Conservation (phyloP, 2,888 invertebrate species). For the Agonopterix alstromeriana region DNA sequence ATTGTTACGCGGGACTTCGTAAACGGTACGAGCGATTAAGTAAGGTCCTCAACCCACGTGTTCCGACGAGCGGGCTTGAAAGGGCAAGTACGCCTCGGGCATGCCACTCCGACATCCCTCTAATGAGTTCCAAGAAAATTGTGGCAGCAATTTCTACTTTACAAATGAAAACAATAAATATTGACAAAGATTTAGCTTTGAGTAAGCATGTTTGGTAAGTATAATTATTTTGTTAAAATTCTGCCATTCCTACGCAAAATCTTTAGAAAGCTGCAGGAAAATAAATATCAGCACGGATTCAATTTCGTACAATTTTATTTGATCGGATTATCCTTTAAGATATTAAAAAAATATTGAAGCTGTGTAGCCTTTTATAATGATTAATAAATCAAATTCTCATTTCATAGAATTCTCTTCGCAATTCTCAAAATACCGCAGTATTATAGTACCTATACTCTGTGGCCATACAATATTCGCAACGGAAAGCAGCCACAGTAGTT, state of each 20-base stretch:
- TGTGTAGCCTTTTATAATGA: no score
- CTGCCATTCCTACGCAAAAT: background rate
- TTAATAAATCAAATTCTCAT: no score
- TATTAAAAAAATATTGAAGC: constrained; percentile 14
- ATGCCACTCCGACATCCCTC: background rate
- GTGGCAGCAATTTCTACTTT: background rate
- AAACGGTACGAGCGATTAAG: no score
- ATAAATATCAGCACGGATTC: constrained; percentile 20
- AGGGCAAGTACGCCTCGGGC: constrained; percentile 1
- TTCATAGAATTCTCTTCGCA: no score
- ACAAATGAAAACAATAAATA: constrained; percentile 1
- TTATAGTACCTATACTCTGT: background rate
- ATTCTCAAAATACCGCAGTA: no score
- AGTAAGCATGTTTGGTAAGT: no score
- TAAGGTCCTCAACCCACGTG: background rate
- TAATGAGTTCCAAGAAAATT: background rate
- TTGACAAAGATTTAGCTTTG: no score
- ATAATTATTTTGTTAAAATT: no score
- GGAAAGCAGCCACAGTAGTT: no score
- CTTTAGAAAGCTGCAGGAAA: background rate
- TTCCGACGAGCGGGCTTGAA: background rate
- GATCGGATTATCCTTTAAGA: constrained; percentile 34
- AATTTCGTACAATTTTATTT: constrained; percentile 40
- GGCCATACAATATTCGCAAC: constrained; percentile 3
- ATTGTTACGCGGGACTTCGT: no score